phyloP scores from a whole-genome alignment of 2,797 vertebrate species.

The Parambassis ranga region DNA sequence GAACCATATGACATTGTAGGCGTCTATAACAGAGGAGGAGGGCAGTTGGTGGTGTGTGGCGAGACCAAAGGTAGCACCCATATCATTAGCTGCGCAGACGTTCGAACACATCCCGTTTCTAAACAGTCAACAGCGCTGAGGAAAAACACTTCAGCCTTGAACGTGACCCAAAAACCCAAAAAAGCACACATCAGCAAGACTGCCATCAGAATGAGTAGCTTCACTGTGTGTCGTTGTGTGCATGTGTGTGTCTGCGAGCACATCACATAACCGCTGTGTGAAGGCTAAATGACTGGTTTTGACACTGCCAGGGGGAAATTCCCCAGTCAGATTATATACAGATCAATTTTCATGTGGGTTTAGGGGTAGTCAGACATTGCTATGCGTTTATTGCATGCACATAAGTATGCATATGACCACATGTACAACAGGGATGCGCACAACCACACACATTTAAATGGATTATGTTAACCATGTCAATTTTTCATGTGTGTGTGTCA shows the following conservation, averaged over 20 bases:
- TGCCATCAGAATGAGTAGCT: conserved; percentile 32
- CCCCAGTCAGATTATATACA: conserved; percentile 60
- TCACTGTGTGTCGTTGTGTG: conserved; percentile 21
- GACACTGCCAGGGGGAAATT: conserved; percentile 65
- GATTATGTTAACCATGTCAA: conserved; percentile 9
- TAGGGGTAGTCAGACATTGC: conserved; percentile 40
- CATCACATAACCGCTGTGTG: conserved; percentile 54
- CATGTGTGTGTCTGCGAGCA: conserved; percentile 28
- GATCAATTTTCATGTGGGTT: conserved; percentile 73
- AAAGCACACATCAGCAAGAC: conserved; percentile 42
- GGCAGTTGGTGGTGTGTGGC: conserved; percentile 47
- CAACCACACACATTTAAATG: conserved; percentile 3
- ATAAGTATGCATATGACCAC: conserved; percentile 1
- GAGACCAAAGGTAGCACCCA: conserved; percentile 45
- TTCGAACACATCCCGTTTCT: conserved; percentile 51
- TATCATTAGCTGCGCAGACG: conserved; percentile 57
- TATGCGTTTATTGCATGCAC: conserved; percentile 53
- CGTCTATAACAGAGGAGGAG: neutral
- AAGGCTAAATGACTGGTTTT: conserved; percentile 70
- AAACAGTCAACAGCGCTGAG: conserved; percentile 52
- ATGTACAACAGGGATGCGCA: neutral
- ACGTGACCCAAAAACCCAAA: conserved; percentile 63
- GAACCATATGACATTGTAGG: neutral
- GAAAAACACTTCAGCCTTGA: conserved; percentile 64
- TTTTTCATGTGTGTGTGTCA: conserved; percentile 1